Base-by-base conservation (phyloP, 2,113 vertebrate species). In the Triplophysa dalaica region DNA sequence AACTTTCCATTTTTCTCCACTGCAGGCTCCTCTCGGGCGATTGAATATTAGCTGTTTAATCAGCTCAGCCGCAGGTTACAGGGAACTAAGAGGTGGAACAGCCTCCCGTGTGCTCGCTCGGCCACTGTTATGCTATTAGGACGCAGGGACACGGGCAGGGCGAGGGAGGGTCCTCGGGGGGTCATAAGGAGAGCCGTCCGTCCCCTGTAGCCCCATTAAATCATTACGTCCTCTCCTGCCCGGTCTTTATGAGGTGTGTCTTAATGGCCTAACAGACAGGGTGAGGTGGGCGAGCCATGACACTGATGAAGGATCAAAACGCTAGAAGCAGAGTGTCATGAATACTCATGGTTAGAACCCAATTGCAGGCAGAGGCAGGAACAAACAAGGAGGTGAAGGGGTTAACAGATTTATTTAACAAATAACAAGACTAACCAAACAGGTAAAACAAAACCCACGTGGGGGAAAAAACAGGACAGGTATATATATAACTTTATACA, bases 21-120 rank as follows among this genome's bases (percentile, higher is more conserved):
- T 78, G 61, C 38, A 41, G 73, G 65, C 70, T 81, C 54, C 80
- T 87, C 81, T 70, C 72, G 86, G 88, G 87, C 29, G 83, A 93
- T 93, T 93, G 93, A 95, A 95, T 94, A 95, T 94, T 94, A 94
- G 94, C 91, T 90, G 93, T 93, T 95, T 96, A 95, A 96, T 95
- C 93, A 95, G 94, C 89, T 91, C 91, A 48, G 90, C 93, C 93
- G 88, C 81, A 92, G 93, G 94, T 94, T 94, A 95, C 90, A 89
- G 91, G 91, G 6, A 89, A 90, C 94, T 93, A 94, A 94, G 91
- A 89, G 91, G 90, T 91, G 89, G 91, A 89, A 94, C 89, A 92
- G 92, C 90, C 91, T 93, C 92, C 89, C 78, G 84, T 85, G 87
- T 89, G 77, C 78, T 87, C 91, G 84, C 89, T 82, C 82, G 90